Evolutionary conservation across 2,797 vertebrate genomes (phyloP).

Genomic region (Synanceia verrucosa): DNA sequence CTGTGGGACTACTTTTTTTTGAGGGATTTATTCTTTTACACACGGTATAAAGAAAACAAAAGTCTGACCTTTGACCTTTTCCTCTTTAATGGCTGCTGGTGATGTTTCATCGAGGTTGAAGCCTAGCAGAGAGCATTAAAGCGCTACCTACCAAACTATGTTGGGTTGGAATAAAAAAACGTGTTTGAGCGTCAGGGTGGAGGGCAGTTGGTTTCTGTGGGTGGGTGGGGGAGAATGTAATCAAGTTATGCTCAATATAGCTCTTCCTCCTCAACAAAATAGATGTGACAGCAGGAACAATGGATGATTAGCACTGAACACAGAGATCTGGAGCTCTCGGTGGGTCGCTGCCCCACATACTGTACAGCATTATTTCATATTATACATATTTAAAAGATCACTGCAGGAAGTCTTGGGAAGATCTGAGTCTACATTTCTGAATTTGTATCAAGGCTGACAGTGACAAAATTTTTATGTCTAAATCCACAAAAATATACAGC

Average conservation of each 20-base stretch:
- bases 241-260: conserved; percentile 37
- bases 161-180: neutral
- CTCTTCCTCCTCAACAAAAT: conserved; percentile 32
- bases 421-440: neutral
- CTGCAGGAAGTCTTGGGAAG: neutral
- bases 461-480: neutral
- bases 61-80: neutral
- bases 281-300: conserved; percentile 39
- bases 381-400: no score
- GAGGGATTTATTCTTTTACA: neutral
- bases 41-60: neutral
- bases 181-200: neutral
- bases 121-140: neutral
- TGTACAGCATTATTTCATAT: neutral
- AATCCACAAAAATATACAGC: neutral
- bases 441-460: neutral
- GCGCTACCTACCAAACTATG: no score
- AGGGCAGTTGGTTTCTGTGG: neutral
- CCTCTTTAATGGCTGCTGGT: neutral
- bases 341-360: neutral
- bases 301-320: conserved; percentile 31
- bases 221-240: conserved; percentile 7
- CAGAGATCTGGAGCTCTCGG: conserved; percentile 9
- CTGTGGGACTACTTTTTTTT: no score
- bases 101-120: neutral